phyloP scores from a whole-genome alignment of 2,113 vertebrate genomes.

The Noturus placidus region DNA sequence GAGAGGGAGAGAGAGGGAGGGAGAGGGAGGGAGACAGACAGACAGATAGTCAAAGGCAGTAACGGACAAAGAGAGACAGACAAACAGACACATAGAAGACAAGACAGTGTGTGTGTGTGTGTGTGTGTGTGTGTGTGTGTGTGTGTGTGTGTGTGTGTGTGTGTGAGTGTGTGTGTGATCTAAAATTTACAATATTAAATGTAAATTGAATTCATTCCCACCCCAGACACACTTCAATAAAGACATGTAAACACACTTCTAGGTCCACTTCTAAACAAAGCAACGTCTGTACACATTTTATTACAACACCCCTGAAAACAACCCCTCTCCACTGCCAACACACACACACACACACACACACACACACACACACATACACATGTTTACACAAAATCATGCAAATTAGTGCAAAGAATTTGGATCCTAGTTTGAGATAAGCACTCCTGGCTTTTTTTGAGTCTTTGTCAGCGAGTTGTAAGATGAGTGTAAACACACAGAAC shows the following conservation, averaged over 20 bases:
- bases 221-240: neutral
- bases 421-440: conserved; percentile 1
- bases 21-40: neutral
- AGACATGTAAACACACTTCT: conserved; percentile 18
- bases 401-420: conserved; percentile 23
- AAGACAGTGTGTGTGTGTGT: neutral
- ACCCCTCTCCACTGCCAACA: neutral
- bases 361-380: neutral
- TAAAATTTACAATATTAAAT: conserved; percentile 1
- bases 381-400: conserved; percentile 36
- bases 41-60: conserved; percentile 1
- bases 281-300: conserved; percentile 6
- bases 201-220: neutral
- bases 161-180: neutral
- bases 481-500: conserved; percentile 19
- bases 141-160: neutral
- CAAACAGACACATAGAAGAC: neutral
- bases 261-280: conserved; percentile 13
- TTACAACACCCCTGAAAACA: neutral
- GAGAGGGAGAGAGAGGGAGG: neutral
- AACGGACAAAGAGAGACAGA: neutral
- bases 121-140: neutral
- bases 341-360: neutral
- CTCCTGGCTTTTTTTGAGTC: neutral
- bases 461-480: conserved; percentile 26